These are phyloP conservation scores for Callopanchax toddi DNA, from an alignment of 2,113 vertebrate genomes.

Conservation along the genomic window DNA sequence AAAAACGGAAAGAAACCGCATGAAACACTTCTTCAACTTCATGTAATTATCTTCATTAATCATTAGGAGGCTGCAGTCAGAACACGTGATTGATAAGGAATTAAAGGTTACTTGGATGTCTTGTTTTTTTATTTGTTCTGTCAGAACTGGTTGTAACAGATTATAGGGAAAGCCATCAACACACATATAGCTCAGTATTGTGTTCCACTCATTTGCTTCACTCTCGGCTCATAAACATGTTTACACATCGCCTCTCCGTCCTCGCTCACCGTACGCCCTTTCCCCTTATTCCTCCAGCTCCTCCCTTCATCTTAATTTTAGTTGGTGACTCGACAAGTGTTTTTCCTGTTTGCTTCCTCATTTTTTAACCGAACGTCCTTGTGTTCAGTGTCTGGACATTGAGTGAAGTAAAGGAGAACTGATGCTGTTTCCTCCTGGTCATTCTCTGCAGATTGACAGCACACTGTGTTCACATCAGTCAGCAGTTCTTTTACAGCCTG, in stretches of 20 bases:
- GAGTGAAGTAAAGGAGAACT: neutral
- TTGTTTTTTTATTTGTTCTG: neutral
- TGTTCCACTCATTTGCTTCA: constrained; percentile 16
- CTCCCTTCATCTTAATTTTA: constrained; percentile 14
- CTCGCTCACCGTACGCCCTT: constrained; percentile 9
- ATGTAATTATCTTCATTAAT: neutral
- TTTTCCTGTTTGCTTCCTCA: neutral
- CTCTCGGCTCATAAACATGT: constrained; percentile 61
- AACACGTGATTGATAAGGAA: neutral
- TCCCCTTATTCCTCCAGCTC: constrained; percentile 15
- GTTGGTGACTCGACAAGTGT: no score
- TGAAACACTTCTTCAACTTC: neutral
- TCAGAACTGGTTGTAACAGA: neutral
- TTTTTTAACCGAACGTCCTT: neutral
- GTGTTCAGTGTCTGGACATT: neutral
- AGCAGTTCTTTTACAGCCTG: constrained; percentile 26
- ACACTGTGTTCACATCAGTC: constrained; percentile 8
- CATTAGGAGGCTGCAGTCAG: neutral
- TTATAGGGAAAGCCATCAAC: neutral
- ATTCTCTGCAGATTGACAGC: neutral
- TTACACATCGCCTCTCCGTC: constrained; percentile 27
- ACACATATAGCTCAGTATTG: neutral
- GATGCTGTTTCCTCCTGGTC: neutral
- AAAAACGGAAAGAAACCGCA: no score
- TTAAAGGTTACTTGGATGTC: neutral